Conservation (phyloP, 1,140 invertebrate species). For the Chymomyza costata region DNA sequence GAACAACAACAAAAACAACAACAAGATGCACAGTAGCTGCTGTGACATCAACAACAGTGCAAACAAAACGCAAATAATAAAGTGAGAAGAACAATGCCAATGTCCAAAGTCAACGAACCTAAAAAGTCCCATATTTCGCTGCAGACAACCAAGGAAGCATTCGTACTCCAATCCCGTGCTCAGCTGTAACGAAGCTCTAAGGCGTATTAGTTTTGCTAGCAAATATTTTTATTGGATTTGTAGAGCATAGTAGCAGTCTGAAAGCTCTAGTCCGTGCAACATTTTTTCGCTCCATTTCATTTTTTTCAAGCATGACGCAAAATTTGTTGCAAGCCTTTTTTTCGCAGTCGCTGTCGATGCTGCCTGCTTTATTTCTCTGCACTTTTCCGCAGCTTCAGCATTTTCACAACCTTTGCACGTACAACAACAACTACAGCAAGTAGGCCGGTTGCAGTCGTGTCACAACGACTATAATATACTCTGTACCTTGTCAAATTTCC, state of each 20-base stretch:
- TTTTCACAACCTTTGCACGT: constrained; percentile 72
- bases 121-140: constrained; percentile 71
- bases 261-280: constrained; percentile 12
- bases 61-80: constrained; percentile 65
- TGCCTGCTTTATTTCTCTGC: background rate
- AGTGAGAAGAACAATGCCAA: constrained; percentile 72
- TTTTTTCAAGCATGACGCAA: constrained; percentile 72
- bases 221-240: no score
- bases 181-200: no score
- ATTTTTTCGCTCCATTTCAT: constrained; percentile 73
- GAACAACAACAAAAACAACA: constrained; percentile 2
- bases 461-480: no score
- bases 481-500: no score
- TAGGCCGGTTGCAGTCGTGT: no score
- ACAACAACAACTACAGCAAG: constrained; percentile 36
- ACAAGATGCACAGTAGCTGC: no score
- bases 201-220: no score
- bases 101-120: constrained; percentile 69
- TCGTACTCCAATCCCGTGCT: constrained; percentile 38
- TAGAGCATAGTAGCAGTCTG: constrained; percentile 30
- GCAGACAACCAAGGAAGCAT: constrained; percentile 38
- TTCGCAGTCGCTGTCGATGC: constrained; percentile 6
- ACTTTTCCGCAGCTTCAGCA: constrained; percentile 40
- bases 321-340: constrained; percentile 69
- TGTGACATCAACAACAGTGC: background rate